phyloP scores from a whole-genome alignment of 2,888 invertebrate genomes.

The Mythimna pallens region DNA sequence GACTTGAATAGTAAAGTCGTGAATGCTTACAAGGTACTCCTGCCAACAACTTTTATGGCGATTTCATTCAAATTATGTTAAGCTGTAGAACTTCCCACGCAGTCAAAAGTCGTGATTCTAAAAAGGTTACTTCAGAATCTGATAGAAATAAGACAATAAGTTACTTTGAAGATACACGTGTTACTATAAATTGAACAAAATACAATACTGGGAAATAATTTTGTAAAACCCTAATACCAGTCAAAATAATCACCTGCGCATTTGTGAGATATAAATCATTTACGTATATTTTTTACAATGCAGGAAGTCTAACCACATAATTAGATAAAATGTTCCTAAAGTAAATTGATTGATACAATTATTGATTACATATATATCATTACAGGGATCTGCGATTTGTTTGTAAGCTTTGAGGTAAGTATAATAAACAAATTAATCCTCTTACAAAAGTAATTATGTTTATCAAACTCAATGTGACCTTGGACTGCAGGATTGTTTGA shows the following conservation, averaged over 20 bases:
- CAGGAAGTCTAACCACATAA: background rate
- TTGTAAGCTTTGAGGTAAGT: background rate
- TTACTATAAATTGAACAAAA: background rate
- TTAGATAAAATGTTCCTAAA: background rate
- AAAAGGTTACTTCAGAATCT: conserved; percentile 52
- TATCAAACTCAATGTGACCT: background rate
- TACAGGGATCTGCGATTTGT: background rate
- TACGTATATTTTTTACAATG: background rate
- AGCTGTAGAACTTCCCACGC: conserved; percentile 52
- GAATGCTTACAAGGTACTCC: conserved; percentile 42
- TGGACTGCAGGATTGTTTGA: background rate
- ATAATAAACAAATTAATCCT: conserved; percentile 13
- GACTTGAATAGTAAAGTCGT: conserved; percentile 47
- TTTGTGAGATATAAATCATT: background rate
- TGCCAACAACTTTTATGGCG: conserved; percentile 50
- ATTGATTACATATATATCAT: conserved; percentile 13
- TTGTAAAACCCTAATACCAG: background rate
- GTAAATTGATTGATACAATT: background rate
- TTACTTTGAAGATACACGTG: background rate
- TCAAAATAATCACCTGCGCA: background rate
- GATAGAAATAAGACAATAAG: conserved; percentile 14
- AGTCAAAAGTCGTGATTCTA: conserved; percentile 55
- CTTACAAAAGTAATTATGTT: background rate
- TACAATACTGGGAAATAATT: background rate
- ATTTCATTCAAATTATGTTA: conserved; percentile 59